A percentile compares a stretch with the other conserved stretches of the same genome.
These are phyloP conservation scores for Premnoplex brunnescens DNA, from an alignment of 2,797 vertebrate species.

Conservation along the genomic window DNA sequence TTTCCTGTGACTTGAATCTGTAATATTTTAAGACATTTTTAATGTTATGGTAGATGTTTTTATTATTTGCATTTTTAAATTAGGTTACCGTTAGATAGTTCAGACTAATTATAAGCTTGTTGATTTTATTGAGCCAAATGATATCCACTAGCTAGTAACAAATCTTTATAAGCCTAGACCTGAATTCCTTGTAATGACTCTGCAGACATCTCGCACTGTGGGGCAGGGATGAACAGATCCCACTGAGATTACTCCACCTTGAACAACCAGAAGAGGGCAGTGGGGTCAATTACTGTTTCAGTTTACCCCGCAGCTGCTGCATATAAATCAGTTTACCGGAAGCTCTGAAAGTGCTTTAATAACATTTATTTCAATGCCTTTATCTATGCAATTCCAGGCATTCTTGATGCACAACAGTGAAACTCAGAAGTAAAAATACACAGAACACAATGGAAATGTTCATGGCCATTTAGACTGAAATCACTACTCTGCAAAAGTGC, in stretches of 20 bases:
- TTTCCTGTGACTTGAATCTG: conserved; percentile 64
- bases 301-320: conserved; percentile 61
- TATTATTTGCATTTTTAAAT: conserved; percentile 79
- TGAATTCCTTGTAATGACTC: conserved; percentile 71
- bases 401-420: conserved; percentile 11
- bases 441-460: neutral
- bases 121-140: conserved; percentile 70
- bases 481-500: neutral
- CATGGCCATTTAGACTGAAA: neutral
- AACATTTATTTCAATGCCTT: conserved; percentile 59
- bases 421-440: conserved; percentile 17
- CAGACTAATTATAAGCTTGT: conserved; percentile 75
- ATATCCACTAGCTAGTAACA: conserved; percentile 65
- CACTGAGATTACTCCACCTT: conserved; percentile 71
- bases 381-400: conserved; percentile 57
- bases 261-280: conserved; percentile 68
- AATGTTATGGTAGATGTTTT: conserved; percentile 62
- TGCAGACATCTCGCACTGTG: conserved; percentile 45
- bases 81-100: conserved; percentile 68
- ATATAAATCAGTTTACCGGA: conserved; percentile 73
- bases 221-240: conserved; percentile 64
- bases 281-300: conserved; percentile 76
- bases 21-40: conserved; percentile 64
- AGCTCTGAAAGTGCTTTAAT: conserved; percentile 50
- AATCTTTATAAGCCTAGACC: conserved; percentile 71